These are phyloP conservation scores for Tetragnatha montana DNA, from an alignment of 2,888 invertebrate species.

Conservation along the genomic window DNA sequence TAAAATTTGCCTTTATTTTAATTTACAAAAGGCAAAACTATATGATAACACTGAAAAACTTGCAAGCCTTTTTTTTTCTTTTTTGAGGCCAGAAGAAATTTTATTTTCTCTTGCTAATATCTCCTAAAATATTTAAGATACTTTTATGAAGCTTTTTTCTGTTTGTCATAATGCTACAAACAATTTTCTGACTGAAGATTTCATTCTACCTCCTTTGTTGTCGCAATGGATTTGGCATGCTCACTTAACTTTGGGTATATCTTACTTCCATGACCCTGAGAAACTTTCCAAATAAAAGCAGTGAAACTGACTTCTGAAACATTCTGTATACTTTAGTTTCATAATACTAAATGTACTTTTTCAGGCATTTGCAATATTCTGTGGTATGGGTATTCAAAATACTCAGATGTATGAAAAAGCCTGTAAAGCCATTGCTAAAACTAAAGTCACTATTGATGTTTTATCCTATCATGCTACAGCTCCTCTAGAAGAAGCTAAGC, in stretches of 20 bases:
- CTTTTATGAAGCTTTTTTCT: too few relatives aligned
- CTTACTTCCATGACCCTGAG: not conserved
- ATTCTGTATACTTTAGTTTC: not conserved
- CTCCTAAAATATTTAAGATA: too few relatives aligned
- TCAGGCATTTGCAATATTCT: conserved; percentile 94
- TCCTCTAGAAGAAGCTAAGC: conserved; percentile 89
- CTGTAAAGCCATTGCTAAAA: conserved; percentile 95
- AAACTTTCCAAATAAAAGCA: not conserved
- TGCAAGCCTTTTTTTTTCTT: too few relatives aligned
- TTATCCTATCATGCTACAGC: conserved; percentile 97
- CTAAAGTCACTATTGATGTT: conserved; percentile 94
- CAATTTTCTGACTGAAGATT: too few relatives aligned
- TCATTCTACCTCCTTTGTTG: too few relatives aligned
- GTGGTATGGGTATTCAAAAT: conserved; percentile 97
- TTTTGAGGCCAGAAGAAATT: not conserved
- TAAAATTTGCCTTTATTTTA: too few relatives aligned
- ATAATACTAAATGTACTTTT: too few relatives aligned
- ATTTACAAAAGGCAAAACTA: too few relatives aligned
- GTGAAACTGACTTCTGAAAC: not conserved
- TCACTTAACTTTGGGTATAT: too few relatives aligned
- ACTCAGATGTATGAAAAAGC: conserved; percentile 98
- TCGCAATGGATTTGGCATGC: too few relatives aligned
- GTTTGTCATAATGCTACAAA: too few relatives aligned
- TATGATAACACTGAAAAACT: too few relatives aligned
- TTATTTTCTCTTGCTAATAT: not conserved